These are phyloP conservation scores for Scatophagus argus DNA, from an alignment of 2,113 vertebrate species.

Conservation along the genomic window DNA sequence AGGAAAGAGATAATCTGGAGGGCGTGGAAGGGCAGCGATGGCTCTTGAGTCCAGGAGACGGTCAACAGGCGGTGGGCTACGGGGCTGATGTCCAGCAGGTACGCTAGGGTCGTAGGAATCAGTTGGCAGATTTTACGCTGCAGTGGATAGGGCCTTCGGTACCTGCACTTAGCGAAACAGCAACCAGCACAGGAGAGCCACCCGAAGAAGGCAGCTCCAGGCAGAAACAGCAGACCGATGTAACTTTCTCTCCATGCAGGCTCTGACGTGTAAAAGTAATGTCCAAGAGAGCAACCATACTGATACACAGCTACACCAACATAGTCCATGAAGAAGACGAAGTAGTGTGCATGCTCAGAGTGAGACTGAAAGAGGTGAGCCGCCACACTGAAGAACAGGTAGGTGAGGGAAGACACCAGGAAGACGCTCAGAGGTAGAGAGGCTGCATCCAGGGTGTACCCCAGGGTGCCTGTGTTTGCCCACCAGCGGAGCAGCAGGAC, in stretches of 20 bases:
- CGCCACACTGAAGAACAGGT: constrained; percentile 88
- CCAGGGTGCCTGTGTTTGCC: constrained; percentile 81
- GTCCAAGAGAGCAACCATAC: constrained; percentile 90
- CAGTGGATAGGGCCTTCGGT: constrained; percentile 90
- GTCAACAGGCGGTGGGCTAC: constrained; percentile 87
- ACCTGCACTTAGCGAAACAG: constrained; percentile 91
- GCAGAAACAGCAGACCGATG: constrained; percentile 88
- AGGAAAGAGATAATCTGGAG: constrained; percentile 91
- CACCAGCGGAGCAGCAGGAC: constrained; percentile 89
- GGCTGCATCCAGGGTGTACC: constrained; percentile 64
- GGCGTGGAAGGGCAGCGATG: constrained; percentile 87
- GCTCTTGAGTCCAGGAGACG: constrained; percentile 85
- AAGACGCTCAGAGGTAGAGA: constrained; percentile 89
- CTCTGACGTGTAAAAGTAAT: constrained; percentile 92
- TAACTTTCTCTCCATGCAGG: constrained; percentile 86
- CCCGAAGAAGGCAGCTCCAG: constrained; percentile 87
- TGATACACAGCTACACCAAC: constrained; percentile 92
- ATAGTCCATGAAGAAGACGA: constrained; percentile 94
- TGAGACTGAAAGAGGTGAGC: constrained; percentile 96
- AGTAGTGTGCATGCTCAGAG: constrained; percentile 91
- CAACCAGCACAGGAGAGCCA: constrained; percentile 92
- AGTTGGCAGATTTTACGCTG: constrained; percentile 92
- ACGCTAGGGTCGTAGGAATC: constrained; percentile 88
- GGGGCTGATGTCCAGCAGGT: constrained; percentile 91
- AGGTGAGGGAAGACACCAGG: constrained; percentile 86